Evolutionary conservation across 2,113 vertebrate genomes (phyloP).

Genomic region (Hassar affinis): DNA sequence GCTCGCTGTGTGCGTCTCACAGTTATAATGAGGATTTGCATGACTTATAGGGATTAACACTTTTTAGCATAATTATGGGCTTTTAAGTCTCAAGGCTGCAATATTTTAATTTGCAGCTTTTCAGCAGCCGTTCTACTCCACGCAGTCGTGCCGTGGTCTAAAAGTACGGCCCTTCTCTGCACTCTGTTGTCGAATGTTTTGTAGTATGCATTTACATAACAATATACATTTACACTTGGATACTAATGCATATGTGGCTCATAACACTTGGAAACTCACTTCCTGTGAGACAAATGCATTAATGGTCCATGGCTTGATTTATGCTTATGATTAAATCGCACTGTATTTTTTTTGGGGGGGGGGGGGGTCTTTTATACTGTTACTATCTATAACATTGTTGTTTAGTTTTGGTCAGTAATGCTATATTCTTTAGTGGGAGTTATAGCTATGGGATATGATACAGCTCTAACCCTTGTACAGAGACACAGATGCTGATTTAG

Average conservation of each 20-base stretch:
- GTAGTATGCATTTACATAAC: background rate
- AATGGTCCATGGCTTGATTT: background rate
- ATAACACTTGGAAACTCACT: background rate
- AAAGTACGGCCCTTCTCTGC: background rate
- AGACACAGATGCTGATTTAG: too few species aligned
- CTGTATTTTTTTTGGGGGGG: too few species aligned
- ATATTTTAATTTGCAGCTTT: constrained; percentile 4
- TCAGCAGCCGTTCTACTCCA: background rate
- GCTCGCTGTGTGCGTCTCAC: background rate
- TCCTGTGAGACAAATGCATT: background rate
- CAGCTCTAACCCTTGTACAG: background rate
- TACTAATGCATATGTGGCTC: background rate
- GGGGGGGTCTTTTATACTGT: background rate
- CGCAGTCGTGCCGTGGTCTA: background rate
- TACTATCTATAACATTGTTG: background rate
- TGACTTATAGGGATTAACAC: background rate
- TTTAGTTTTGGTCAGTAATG: background rate
- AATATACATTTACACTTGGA: background rate
- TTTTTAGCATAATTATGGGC: constrained; percentile 1
- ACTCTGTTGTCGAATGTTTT: background rate
- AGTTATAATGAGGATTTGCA: background rate
- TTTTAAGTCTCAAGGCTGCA: constrained; percentile 2
- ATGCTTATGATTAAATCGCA: background rate
- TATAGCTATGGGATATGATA: background rate
- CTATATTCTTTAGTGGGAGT: background rate